Percentiles rank a stretch among this genome's conserved stretches.
Conservation (phyloP, 37 sponge, comb jelly and placozoan species). For the Oscarella lobularis region DNA sequence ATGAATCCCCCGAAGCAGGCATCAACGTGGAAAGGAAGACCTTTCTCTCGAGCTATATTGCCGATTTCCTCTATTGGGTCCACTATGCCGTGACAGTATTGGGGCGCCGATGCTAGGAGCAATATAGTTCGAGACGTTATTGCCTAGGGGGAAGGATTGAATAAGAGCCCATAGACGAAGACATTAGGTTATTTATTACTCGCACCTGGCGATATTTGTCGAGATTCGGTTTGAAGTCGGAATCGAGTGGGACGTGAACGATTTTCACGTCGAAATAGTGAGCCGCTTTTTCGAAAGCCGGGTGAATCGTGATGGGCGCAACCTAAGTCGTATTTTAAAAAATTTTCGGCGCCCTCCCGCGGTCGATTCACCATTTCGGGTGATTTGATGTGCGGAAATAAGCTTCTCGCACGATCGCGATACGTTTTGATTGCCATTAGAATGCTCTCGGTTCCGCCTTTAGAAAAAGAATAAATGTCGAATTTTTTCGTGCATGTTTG, state of each 20-base stretch:
- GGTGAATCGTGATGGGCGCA: slow-evolving; percentile 67
- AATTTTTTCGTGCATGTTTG: too few species aligned
- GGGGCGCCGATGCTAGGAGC: slow-evolving; percentile 68
- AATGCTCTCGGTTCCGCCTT: slow-evolving; percentile 88
- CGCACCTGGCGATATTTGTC: slow-evolving; percentile 29
- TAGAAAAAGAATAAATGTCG: background rate
- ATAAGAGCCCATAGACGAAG: too few species aligned
- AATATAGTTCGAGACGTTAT: slow-evolving; percentile 41
- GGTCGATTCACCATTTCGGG: slow-evolving; percentile 57
- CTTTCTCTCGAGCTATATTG: slow-evolving; percentile 25
- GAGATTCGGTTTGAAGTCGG: slow-evolving; percentile 29
- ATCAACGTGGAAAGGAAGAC: slow-evolving; percentile 80
- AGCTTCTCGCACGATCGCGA: slow-evolving; percentile 53
- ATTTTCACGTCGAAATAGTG: slow-evolving; percentile 59
- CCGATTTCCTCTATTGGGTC: slow-evolving; percentile 58
- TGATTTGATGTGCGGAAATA: slow-evolving; percentile 50
- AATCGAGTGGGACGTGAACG: slow-evolving; percentile 34
- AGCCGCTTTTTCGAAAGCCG: slow-evolving; percentile 81
- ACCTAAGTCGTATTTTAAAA: slow-evolving; percentile 15
- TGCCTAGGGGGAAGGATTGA: background rate
- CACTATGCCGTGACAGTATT: slow-evolving; percentile 72
- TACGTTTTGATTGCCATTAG: slow-evolving; percentile 81
- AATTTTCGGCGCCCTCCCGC: background rate
- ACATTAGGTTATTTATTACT: background rate
- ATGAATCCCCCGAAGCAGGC: slow-evolving; percentile 84